Evolutionary conservation across 2,888 invertebrate species (phyloP), one percentile per base, ranked within the genome.

Genomic region (Eretmocerus hayati): DNA sequence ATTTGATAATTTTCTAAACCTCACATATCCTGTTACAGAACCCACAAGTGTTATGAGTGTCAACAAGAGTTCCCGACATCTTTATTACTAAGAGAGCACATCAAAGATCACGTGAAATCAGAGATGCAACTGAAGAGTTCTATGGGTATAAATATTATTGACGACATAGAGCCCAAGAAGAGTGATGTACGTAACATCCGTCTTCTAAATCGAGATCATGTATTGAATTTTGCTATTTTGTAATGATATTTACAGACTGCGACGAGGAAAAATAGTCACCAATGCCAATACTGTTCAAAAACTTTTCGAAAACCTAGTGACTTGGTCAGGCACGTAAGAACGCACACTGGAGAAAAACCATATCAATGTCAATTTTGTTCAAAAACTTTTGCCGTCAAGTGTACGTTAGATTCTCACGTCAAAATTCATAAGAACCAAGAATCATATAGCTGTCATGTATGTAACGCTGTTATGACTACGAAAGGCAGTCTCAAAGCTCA

Each of bases 261-360:
- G 22, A 31, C 51, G 44, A 31, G 52, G 46, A 66, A 77, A 65
- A 58, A n/a, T n/a, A n/a, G 73, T 62, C 73, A 80, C 68, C 57
- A 73, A 64, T 74, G 83, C 69, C 71, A 69, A 48, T 76, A 66
- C 58, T 85, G 85, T 63, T 69, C 73, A 13, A 84, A 84, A 63
- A 76, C 75, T 49, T 85, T 85, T 62, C 79, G 80, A 57, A 84
- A 84, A 62, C 81, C 81, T 0, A 81, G 81, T 44, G 84, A 85
- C 71, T 72, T 84, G 38, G 75, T 77, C 38, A 74, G 84, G 3
- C 85, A 85, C 61, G 72, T 81, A 39, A 71, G 84, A 35, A 81
- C 80, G 4, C 85, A 85, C 63, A 84, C 83, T 0, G 81, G 81
- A 2, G 84, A 85, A 64, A 77, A 78, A 55, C 85, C 86, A 0